Base-by-base conservation (phyloP, 35 echinoderm and acorn worm species). In the Eucidaris tribuloides region DNA sequence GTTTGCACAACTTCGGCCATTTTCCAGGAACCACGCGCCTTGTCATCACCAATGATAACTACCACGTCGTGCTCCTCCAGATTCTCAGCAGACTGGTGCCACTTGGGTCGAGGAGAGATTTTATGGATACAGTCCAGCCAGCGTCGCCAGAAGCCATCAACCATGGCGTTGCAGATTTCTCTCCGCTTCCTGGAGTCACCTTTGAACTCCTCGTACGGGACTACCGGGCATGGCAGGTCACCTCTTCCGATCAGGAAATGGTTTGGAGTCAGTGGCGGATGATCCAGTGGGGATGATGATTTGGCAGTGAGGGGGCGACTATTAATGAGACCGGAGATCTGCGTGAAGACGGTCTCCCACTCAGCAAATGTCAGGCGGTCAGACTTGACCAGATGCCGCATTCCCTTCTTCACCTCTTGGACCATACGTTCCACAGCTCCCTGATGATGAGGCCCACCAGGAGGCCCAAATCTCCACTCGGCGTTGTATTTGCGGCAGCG, bases 211-310 rank as follows among this genome's bases (percentile, higher is more conserved):
- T 84, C 61, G 28, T 72, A 86, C 2, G 84, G 84, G n/a, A 86
- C 71, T 38, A 55, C 84, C 7, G 84, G 84, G 32, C 74, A 46
- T 9, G 79, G 78, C 64, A 93, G 79, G 41, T 93, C 91, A n/a
- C 90, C 90, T 84, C 81, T 77, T 88, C 91, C 91, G 58, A 93
- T 93, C 66, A 93, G 71, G 54, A 93, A 93, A 46, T 93, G 85
- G 61, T 93, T 89, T 43, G 84, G 85, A 25, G 91, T 93, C 79
- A 93, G 58, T 11, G 84, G 91, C 45, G 78, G 85, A 83, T 79
- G 86, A 45, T 94, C 85, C 4, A 94, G 45, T 7, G 86, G 92
- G 37, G 92, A 94, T 28, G 83, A 94, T 11, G 92, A 94, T 42
- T 85, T 90, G 15, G 82, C 87, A 11, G 92, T 86, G 65, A 86